A percentile compares a stretch with the other conserved stretches of the same genome.
These are phyloP conservation scores for Cygnus buccinator DNA, from an alignment of 2,113 vertebrate species.

Conservation along the genomic window DNA sequence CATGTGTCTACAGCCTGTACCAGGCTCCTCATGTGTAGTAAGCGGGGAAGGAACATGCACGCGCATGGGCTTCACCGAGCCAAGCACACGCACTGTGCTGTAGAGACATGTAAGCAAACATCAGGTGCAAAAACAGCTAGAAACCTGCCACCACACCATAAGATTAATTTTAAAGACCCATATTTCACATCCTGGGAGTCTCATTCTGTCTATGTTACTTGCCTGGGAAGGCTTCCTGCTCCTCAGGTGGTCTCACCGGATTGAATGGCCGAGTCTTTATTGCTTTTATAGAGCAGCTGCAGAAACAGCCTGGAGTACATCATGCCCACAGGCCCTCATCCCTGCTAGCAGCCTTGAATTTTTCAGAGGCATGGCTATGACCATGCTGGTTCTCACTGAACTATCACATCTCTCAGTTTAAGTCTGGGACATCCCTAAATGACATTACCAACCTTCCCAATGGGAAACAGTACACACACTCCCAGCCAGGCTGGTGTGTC, in stretches of 20 bases:
- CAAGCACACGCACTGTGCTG: rapidly evolving
- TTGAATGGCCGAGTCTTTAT: not conserved
- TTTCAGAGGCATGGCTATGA: not conserved
- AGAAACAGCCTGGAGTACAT: not conserved
- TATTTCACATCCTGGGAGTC: not conserved
- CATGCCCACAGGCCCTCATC: not conserved
- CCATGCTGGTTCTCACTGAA: not conserved
- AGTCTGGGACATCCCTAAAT: not conserved
- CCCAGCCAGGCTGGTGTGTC: not conserved
- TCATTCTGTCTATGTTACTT: not conserved
- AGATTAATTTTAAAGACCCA: not conserved
- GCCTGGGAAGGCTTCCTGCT: not conserved
- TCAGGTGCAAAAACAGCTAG: not conserved
- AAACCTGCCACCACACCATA: not conserved
- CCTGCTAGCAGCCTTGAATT: not conserved
- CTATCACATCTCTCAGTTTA: not conserved
- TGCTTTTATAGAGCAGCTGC: conserved; percentile 22
- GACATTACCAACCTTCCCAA: not conserved
- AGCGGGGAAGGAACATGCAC: rapidly evolving
- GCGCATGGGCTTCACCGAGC: rapidly evolving
- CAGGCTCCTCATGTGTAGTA: not conserved
- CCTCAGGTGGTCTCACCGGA: conserved; percentile 12
- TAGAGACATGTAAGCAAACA: rapidly evolving
- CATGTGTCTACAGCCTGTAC: not conserved
- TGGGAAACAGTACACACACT: not conserved